phyloP scores from a whole-genome alignment of 2,113 vertebrate genomes.

The Synodontis membranacea region DNA sequence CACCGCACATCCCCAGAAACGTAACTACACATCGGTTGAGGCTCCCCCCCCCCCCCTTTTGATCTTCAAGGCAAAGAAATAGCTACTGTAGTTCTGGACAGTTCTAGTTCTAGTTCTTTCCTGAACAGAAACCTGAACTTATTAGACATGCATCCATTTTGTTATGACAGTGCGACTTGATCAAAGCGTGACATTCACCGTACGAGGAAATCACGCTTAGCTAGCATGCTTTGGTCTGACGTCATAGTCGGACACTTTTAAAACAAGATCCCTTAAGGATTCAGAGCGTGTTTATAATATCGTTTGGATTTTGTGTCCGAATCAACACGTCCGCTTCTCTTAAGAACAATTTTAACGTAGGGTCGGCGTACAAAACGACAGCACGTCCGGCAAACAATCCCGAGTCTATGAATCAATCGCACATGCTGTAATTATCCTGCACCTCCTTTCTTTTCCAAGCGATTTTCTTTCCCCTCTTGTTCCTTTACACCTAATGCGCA shows the following conservation, averaged over 20 bases:
- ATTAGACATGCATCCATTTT: too few species aligned
- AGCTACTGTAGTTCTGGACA: too few species aligned
- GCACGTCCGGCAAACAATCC: background rate
- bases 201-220: too few species aligned
- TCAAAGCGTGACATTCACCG: too few species aligned
- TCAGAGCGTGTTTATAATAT: background rate
- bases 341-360: background rate
- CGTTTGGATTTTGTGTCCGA: slow-evolving; percentile 19
- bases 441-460: background rate
- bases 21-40: too few species aligned
- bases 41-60: too few species aligned
- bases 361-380: background rate
- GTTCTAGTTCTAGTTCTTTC: too few species aligned
- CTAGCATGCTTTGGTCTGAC: background rate
- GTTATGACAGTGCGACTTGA: too few species aligned
- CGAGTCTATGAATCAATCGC: background rate
- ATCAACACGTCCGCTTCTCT: background rate
- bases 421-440: background rate
- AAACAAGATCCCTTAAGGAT: background rate
- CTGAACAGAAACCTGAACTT: too few species aligned
- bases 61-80: too few species aligned
- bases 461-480: background rate
- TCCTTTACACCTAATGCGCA: slow-evolving; percentile 28
- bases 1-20: too few species aligned
- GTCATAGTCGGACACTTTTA: background rate